These are phyloP conservation scores for Asarcornis scutulata DNA, from an alignment of 2,113 vertebrate genomes.

Conservation along the genomic window DNA sequence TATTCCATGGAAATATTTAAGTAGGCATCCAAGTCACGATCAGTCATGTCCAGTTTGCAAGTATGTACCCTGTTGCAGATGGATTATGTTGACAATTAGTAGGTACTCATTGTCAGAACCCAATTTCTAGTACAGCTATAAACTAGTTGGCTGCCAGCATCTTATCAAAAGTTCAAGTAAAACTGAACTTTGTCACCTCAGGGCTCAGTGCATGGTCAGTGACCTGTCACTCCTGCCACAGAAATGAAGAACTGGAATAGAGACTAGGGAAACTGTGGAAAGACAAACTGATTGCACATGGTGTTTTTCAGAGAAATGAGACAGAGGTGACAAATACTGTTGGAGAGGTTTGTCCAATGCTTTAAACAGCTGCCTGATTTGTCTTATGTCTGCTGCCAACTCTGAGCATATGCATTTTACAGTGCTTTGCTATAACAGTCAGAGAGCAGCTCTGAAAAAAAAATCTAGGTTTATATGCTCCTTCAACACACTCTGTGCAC, in stretches of 20 bases:
- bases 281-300: fast-evolving
- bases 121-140: background rate
- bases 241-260: background rate
- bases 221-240: background rate
- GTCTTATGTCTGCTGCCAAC: background rate
- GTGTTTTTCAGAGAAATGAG: background rate
- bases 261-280: background rate
- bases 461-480: background rate
- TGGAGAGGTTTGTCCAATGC: background rate
- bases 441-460: background rate
- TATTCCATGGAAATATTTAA: background rate
- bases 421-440: background rate
- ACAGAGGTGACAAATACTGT: background rate
- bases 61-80: background rate
- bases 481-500: background rate
- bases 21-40: background rate
- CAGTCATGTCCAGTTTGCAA: background rate
- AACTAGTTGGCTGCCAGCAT: background rate
- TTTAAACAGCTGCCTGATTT: background rate
- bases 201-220: background rate
- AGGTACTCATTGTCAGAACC: background rate
- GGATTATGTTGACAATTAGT: background rate
- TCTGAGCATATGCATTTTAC: background rate
- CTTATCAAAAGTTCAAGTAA: background rate
- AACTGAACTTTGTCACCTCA: background rate